Percentiles rank a stretch among this genome's conserved stretches.
These are phyloP conservation scores for Muscicapa adusta DNA, from an alignment of 2,113 vertebrate species.

Conservation along the genomic window DNA sequence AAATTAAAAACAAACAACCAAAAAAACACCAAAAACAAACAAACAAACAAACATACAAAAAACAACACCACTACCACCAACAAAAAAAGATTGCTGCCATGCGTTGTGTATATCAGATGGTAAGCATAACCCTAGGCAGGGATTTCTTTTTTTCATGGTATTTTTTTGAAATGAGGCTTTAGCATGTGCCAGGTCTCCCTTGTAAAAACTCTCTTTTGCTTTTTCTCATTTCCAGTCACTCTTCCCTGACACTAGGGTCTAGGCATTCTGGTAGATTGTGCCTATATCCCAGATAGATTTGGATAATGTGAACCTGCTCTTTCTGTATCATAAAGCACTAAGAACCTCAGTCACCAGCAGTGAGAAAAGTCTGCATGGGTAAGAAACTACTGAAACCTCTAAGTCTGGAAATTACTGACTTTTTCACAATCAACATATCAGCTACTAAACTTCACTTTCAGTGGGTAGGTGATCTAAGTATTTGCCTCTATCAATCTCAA, in stretches of 20 bases:
- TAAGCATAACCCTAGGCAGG: not conserved
- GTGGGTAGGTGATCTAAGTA: not conserved
- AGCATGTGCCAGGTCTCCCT: not conserved
- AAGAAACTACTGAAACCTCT: not conserved
- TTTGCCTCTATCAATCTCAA: not conserved
- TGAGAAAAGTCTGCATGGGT: not conserved
- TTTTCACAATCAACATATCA: not conserved
- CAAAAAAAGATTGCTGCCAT: not conserved
- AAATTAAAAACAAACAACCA: too few species aligned
- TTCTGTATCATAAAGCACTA: not conserved
- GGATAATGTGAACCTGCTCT: not conserved
- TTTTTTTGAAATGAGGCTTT: not conserved
- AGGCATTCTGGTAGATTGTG: not conserved
- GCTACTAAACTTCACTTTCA: not conserved
- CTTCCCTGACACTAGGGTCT: not conserved
- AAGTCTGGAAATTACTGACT: not conserved
- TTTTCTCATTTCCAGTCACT: not conserved
- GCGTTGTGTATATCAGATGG: not conserved
- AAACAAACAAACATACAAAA: too few species aligned
- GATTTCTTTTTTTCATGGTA: not conserved
- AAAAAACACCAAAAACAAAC: not conserved
- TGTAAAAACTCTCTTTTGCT: not conserved
- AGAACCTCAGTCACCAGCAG: not conserved
- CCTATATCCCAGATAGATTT: not conserved
- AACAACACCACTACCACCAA: too few species aligned